Evolutionary conservation across 2,113 vertebrate genomes (phyloP).

Genomic region (Chionodraco myersi): DNA sequence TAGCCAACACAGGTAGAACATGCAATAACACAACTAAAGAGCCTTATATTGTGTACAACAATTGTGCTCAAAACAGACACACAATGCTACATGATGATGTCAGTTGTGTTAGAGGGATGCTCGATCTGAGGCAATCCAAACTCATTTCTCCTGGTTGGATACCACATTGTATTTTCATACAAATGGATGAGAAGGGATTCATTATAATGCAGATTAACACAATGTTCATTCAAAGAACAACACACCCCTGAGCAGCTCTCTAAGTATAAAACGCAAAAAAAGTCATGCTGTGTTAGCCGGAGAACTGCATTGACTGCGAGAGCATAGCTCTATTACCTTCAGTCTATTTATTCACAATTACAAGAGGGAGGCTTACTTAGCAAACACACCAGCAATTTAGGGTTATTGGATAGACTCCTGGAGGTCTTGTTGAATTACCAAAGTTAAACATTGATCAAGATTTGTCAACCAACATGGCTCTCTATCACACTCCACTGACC

Average conservation of each 20-base stretch:
- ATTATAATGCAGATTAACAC: slow-evolving; percentile 44
- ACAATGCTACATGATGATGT: neutral
- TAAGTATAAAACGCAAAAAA: slow-evolving; percentile 18
- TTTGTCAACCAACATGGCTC: neutral
- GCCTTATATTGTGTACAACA: neutral
- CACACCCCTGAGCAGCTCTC: slow-evolving; percentile 34
- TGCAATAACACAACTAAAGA: neutral
- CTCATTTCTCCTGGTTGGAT: neutral
- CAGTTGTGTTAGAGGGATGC: neutral
- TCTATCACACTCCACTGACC: neutral
- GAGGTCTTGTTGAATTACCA: neutral
- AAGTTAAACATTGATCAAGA: slow-evolving; percentile 25
- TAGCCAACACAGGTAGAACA: neutral
- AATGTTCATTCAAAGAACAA: slow-evolving; percentile 23
- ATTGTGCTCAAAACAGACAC: neutral
- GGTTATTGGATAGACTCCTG: neutral
- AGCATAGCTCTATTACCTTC: neutral
- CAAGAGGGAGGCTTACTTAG: slow-evolving; percentile 6
- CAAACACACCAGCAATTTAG: slow-evolving; percentile 12
- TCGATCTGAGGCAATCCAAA: slow-evolving; percentile 19
- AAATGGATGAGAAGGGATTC: slow-evolving; percentile 8
- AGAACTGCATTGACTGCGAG: slow-evolving; percentile 40
- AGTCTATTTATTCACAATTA: slow-evolving; percentile 22
- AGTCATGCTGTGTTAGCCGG: slow-evolving; percentile 9
- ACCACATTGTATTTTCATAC: slow-evolving; percentile 6